Base-by-base conservation (phyloP, 2,113 vertebrate genomes). In the Tetrao urogallus region DNA sequence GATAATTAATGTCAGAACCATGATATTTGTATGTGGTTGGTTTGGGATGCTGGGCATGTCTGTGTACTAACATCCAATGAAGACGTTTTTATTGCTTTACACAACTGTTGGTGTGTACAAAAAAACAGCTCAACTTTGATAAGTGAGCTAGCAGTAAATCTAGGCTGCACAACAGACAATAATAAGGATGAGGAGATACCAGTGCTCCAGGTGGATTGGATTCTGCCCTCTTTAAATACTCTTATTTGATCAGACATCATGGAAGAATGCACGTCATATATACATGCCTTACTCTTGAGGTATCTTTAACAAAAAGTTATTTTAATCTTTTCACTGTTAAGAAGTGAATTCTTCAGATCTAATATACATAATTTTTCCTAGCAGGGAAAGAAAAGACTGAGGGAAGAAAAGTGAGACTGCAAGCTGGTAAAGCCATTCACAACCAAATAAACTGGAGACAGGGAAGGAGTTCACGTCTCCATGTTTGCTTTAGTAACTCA, bases 81-180 rank as follows among this genome's bases (percentile, higher is more conserved):
- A 78, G 65, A 65, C 10, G 45, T 28, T 82, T 86, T 91, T 88
- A 81, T 36, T 83, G 43, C 43, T 92, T 94, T 91, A 83, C 73
- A 61, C 34, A 75, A 36, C 43, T 72, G 60, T 54, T 21, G 20
- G 30, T 74, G 58, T 47, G 34, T 71, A 65, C 60, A 91, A 86
- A 47, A 47, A 67, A 57, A 43, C 64, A 74, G 47, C 47, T 75
- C 43, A 43, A 3, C 84, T 77, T 57, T 91, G 57, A 74, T 61
- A 90, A 61, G 81, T 85, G 27, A 85, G 38, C 69, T 67, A 88
- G 28, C 19, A 34, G 30, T 50, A 86, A 54, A 71, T 34, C 34
- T 82, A 69, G 40, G 27, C n/a, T 72, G 36, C 19, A 24, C 28
- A 74, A 56, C 47, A 71, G 28, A 81, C 92, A 74, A 45, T 42